Percentiles rank a stretch among this genome's conserved stretches.
These are phyloP conservation scores for Gerosis bhagava DNA, from an alignment of 2,888 invertebrate species.

Conservation along the genomic window DNA sequence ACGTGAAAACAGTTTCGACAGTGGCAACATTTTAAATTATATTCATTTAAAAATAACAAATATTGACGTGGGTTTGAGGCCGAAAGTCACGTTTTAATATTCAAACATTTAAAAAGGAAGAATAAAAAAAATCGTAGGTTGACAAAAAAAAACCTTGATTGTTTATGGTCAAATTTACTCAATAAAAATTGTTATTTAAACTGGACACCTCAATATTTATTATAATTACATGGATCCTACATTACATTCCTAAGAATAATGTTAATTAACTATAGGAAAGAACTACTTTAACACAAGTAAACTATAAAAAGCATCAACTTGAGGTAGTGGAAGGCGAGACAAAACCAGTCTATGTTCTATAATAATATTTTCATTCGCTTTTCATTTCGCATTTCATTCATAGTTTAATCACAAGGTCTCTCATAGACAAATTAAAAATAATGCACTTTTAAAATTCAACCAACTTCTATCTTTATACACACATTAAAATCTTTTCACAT, in stretches of 20 bases:
- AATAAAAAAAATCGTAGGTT: too few relatives aligned
- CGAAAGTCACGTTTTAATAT: too few relatives aligned
- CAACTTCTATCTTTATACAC: too few relatives aligned
- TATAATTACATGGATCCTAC: background rate
- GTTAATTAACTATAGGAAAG: slow-evolving; percentile 2
- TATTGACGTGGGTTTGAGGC: background rate
- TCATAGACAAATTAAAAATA: background rate
- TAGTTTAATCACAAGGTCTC: slow-evolving; percentile 26
- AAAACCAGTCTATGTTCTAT: slow-evolving; percentile 11
- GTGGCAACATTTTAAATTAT: slow-evolving; percentile 1
- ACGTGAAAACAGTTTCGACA: slow-evolving; percentile 7
- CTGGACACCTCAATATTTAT: slow-evolving; percentile 1
- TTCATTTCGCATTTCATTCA: background rate
- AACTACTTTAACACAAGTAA: slow-evolving; percentile 16
- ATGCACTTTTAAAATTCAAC: too few relatives aligned
- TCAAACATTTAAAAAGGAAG: too few relatives aligned
- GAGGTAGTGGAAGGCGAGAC: slow-evolving; percentile 39
- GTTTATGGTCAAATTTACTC: too few relatives aligned
- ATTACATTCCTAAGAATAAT: slow-evolving; percentile 1
- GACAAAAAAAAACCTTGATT: too few relatives aligned
- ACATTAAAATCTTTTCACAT: too few relatives aligned
- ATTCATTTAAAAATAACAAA: background rate
- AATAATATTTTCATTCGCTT: slow-evolving; percentile 29
- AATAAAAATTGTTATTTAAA: too few relatives aligned
- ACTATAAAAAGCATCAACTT: slow-evolving; percentile 34